Base-by-base conservation (phyloP, 2,113 vertebrate genomes). In the Lucifuga dentata region DNA sequence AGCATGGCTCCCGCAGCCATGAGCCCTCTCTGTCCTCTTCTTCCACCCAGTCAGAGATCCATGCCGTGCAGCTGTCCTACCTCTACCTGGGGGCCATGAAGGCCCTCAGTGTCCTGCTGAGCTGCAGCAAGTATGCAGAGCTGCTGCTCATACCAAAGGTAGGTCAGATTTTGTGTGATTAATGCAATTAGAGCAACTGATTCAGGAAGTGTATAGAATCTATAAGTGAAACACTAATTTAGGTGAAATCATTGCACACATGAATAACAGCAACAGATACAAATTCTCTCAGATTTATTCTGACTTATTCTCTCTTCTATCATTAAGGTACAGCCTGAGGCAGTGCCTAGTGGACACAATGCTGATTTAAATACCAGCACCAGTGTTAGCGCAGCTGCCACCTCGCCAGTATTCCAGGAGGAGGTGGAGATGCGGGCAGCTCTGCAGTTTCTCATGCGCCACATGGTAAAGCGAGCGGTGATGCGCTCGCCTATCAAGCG, bases 71-170 rank as follows among this genome's bases (percentile, higher is more conserved):
- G 87, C 90, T 99, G 1, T 99, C 98, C 15, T 99, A 97, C 41
- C 94, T 99, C 55, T 98, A 97, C 80, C 94, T 99, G 0, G 96
- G 98, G 26, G 96, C 98, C 72, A 98, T 99, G 97, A 99, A 99
- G 87, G 93, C 96, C 2, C 94, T 99, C 17, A 96, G 97, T 3
- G 93, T 94, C 11, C 94, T 99, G 74, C 94, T 99, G 5, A 98
- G 96, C 84, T 99, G 97, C 69, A 99, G 97, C 88, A 98, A 98
- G 86, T 99, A 99, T 1, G 96, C 97, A 0, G 98, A 99, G 59
- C 92, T 99, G 20, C 89, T 99, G 52, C 92, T 99, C 13, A 96
- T 99, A 26, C 98, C 97, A 1, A 99, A 92, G 89, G 88, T 91
- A 82, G 23, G 1, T 5, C 4, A 9, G 7, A 3, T 29, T 29